Base-by-base conservation (phyloP, 2,797 vertebrate genomes). In the Acanthis flammea region DNA sequence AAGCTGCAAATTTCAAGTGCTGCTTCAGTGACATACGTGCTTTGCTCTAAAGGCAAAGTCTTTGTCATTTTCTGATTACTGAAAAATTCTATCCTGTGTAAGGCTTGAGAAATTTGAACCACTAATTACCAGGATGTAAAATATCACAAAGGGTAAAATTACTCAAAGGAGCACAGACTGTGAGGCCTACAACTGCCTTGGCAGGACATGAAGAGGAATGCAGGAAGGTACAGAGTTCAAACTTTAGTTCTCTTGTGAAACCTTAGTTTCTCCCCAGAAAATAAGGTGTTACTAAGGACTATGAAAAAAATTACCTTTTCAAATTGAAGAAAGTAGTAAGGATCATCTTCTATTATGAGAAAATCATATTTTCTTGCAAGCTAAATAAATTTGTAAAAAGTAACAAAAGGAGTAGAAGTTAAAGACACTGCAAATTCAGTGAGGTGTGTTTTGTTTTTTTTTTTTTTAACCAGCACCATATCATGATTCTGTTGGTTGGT, bases 271-370 rank as follows among this genome's bases (percentile, higher is more conserved):
- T 54, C 21, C 33, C 18, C 22, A 68, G 47, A 86, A 71, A 62
- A 78, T 19, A 37, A 61, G 16, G 4, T 61, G 41, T 33, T 70
- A 61, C 7, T 31, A 45, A 28, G 31, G 37, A 62, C 24, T 50
- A 72, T 10, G 53, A 30, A 78, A 83, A 17, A 47, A 80, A 90
- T 96, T 97, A 99, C 99, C 99, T 99, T 99, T 71, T 98, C 97
- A 97, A 99, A 99, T 96, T 99, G 99, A 86, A 99, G 97, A 96
- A 99, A 99, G 95, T 99, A 99, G 97, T 99, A 99, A 4, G 99
- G 99, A 96, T 99, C 99, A 16, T 99, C 99, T 98, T 99, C 99
- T 92, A 99, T 98, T 95, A 99, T 99, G 53, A 99, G 98, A 95
- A 99, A 98, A 97, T 99, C 98, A 24, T 99, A 99, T 92, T 98